These are phyloP conservation scores for Chrosomus eos DNA, from an alignment of 2,797 vertebrate species.

Conservation along the genomic window DNA sequence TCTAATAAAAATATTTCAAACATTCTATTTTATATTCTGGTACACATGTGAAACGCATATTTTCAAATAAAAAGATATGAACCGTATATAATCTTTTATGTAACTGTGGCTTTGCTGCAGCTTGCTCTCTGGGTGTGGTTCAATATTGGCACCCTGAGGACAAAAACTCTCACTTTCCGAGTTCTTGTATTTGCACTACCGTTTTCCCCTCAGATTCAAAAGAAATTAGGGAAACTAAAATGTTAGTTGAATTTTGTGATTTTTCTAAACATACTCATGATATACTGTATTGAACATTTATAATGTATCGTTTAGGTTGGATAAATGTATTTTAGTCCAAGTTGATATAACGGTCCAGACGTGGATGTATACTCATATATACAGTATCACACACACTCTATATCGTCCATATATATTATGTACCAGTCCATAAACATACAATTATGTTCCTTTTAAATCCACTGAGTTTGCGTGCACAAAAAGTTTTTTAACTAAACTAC, in stretches of 20 bases:
- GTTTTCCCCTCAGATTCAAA: background rate
- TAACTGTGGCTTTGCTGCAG: background rate
- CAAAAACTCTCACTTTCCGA: constrained; percentile 17
- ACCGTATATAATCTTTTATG: background rate
- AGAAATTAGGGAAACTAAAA: background rate
- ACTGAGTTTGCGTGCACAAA: background rate
- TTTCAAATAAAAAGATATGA: background rate
- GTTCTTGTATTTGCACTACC: background rate
- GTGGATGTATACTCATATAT: background rate
- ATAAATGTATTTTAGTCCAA: background rate
- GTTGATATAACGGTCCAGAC: background rate
- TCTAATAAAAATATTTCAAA: background rate
- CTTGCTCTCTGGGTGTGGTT: constrained; percentile 47
- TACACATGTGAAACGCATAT: background rate
- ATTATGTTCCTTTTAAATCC: background rate
- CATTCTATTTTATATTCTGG: background rate
- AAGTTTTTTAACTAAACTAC: background rate
- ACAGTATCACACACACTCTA: background rate
- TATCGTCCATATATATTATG: background rate
- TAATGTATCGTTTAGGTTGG: background rate
- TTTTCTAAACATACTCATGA: background rate
- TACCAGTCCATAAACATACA: background rate
- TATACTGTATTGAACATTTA: background rate
- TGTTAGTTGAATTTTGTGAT: background rate
- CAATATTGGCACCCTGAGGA: background rate